Base-by-base conservation (phyloP, 2,888 invertebrate genomes). In the Brassicogethes aeneus region DNA sequence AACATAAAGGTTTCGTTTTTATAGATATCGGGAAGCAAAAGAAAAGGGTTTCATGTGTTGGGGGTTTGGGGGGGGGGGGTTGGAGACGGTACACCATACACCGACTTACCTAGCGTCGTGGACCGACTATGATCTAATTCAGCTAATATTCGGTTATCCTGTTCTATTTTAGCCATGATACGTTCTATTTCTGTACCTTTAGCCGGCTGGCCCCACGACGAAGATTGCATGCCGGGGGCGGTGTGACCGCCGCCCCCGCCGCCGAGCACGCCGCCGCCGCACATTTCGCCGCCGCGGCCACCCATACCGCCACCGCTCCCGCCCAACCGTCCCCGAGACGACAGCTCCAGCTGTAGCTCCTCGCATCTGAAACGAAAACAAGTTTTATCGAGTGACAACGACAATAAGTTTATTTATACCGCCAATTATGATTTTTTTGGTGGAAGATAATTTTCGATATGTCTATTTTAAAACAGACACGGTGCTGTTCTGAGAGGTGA, bases 81-180 rank as follows among this genome's bases (percentile, higher is more conserved):
- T n/a, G n/a, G n/a, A n/a, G n/a, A n/a, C n/a, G n/a, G n/a, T n/a
- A n/a, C n/a, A n/a, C n/a, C n/a, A n/a, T n/a, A n/a, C n/a, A 5
- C 32, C 15, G 50, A 66, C 65, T 64, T 60, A 79, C 79, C 78
- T 64, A 79, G 72, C 37, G 78, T 82, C 33, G 79, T 79, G 48
- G 80, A 79, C 63, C 88, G 77, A 54, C 83, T 80, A 66, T 88
- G 88, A 66, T 93, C 92, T 61, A 92, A 72, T 65, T 93, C 92
- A 51, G 92, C 91, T 61, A 92, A 75, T 59, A 92, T 86, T 57
- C 87, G 77, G 71, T 86, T 85, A 71, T 83, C 83, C 70, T 91
- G 92, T 70, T 92, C 91, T 60, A 93, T 89, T 75, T 92, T 92
- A 54, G 91, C 91, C 87, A 93, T 91, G 67, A 93, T 89, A 62